A percentile compares a stretch with the other conserved stretches of the same genome.
Evolutionary conservation across 2,888 invertebrate species (phyloP).

Genomic region (Tipula unca): DNA sequence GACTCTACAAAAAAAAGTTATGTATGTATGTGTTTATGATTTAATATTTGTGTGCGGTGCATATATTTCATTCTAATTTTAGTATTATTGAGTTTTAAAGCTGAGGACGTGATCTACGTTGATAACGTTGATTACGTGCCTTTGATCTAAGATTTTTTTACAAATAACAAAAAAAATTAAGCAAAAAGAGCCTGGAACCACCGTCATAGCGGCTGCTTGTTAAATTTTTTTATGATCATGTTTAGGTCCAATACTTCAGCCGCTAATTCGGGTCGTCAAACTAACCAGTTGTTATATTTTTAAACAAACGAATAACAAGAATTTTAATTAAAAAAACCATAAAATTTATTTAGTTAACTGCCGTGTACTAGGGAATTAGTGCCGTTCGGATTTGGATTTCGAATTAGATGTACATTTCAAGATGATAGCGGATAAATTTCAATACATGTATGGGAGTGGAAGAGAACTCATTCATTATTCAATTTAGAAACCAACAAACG

Average conservation of each 20-base stretch:
- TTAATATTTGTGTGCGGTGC: neutral
- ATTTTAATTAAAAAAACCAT: neutral
- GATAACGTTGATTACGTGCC: neutral
- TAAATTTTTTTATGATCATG: neutral
- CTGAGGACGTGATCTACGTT: neutral
- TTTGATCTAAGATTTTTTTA: neutral
- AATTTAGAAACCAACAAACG: too few species aligned
- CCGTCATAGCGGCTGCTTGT: neutral
- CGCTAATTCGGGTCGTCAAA: neutral
- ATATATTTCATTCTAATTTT: neutral
- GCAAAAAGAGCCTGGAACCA: neutral
- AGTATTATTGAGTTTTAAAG: neutral
- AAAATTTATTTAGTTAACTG: neutral
- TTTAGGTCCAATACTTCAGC: neutral
- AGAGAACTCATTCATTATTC: too few species aligned
- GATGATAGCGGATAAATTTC: neutral
- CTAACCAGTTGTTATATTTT: neutral
- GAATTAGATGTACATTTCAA: neutral
- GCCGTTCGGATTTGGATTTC: neutral
- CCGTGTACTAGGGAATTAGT: neutral
- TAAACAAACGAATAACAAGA: neutral
- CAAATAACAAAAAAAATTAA: neutral
- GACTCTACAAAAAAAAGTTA: neutral
- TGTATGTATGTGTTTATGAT: neutral
- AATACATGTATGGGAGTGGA: neutral